Evolutionary conservation across 2,797 vertebrate species (phyloP), one percentile per base, ranked within the genome.

Genomic region (Phrynocephalus guinanensis): DNA sequence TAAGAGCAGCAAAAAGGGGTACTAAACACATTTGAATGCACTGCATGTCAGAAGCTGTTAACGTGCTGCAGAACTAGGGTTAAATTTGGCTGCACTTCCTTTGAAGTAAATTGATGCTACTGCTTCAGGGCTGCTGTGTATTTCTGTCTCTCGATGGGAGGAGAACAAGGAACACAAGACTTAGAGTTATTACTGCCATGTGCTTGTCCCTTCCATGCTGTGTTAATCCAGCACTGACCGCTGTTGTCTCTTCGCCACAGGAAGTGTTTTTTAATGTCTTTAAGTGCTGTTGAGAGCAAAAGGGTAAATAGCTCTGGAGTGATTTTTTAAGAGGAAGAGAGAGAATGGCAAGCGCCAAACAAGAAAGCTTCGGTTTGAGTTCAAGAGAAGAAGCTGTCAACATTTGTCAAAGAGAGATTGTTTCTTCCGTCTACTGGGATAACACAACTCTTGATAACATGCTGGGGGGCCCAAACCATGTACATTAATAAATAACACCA

Each of bases 281-380:
- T 91, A 93, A 93, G 79, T 91, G 81, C 67, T 88, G 78, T 72
- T 87, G 87, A 91, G 85, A 93, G 86, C 89, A 94, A 85, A 82
- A 91, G 82, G 79, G 84, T 94, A 93, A 93, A 86, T 91, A 84
- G 85, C 71, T 92, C 87, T 86, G 18, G 90, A 91, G 88, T 86
- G 78, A 86, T 76, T 92, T 88, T 44, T 86, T 87, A 83, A 85
- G 60, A 75, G 87, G 75, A 52, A 80, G 30, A 44, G 70, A 68
- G 16, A 86, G 80, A 88, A 75, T 90, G 88, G 72, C 6, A 91
- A 84, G 33, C 16, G 86, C 87, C 91, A 92, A 86, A 48, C 18
- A 93, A 87, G 78, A 18, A 83, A 76, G 9, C 85, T 92, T 89
- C 77, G 89, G 30, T 78, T 87, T 87, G 91, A 90, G 24, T 86